Evolutionary conservation across 2,797 vertebrate genomes (phyloP), one percentile per base, ranked within the genome.

Genomic region (Sebastiscus tertius): DNA sequence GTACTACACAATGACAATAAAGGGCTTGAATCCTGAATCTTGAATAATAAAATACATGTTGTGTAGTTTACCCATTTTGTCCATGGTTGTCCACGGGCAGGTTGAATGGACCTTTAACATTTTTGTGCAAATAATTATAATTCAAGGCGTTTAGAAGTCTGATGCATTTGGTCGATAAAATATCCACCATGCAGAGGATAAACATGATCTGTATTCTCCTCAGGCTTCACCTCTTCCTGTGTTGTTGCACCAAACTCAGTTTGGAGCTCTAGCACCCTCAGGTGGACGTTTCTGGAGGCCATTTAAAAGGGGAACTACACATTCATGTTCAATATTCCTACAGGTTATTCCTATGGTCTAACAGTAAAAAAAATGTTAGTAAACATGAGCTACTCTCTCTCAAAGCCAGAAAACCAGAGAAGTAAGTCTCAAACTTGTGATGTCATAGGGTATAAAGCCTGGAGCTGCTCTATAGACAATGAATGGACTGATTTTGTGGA

Each of bases 191-290:
- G 76, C 62, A 63, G 64, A 80, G 27, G 31, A 70, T 7, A 24
- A 59, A 24, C 42, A 46, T 12, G 1, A 59, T 79, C 62, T 77
- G 81, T 69, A 88, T 89, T 90, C 82, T 14, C 1, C 3, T 56
- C 82, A 90, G 61, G 31, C 8, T 82, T 82, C 66, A 27, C 26
- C 18, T 72, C 34, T 39, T 52, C 27, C 42, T 22, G 10, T 18
- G 33, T 34, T 64, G 70, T 31, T 76, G 80, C 55, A 68, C n/a
- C 68, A 46, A 31, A 55, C 58, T 62, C 65, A 58, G 18, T 85
- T 82, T 91, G 71, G 77, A 91, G 68, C 86, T 82, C 66, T 62
- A 79, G 88, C 93, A n/a, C 91, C 91, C 86, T 63, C 93, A 16
- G 59, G 82, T 92, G 94, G 93, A 82, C 2, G 18, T 4, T 29